phyloP scores from a whole-genome alignment of 1,140 invertebrate species.

The Drosophila takahashii region DNA sequence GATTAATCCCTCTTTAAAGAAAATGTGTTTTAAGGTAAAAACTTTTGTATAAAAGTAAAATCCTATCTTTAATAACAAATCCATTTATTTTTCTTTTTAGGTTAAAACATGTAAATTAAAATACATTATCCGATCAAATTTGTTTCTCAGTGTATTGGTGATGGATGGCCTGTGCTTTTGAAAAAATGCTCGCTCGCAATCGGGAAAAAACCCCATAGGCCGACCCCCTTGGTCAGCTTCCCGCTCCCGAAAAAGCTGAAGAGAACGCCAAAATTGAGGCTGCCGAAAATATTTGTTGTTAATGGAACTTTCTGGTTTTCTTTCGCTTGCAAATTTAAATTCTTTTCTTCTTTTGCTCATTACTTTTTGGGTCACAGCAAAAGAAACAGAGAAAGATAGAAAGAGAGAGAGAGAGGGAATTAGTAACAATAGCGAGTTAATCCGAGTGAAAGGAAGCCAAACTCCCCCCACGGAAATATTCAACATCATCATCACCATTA shows the following conservation, averaged over 20 bases:
- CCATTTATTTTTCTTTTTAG: too few species aligned
- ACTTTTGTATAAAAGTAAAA: too few species aligned
- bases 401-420: conserved; percentile 1
- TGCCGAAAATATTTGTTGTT: conserved; percentile 78
- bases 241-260: conserved; percentile 42
- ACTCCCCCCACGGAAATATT: conserved; percentile 16
- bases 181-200: conserved; percentile 61
- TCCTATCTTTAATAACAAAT: too few species aligned
- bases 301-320: conserved; percentile 80
- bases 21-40: too few species aligned
- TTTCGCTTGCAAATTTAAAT: conserved; percentile 65
- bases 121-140: too few species aligned
- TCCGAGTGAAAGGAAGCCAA: conserved; percentile 41
- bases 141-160: conserved; percentile 36
- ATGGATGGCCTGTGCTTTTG: conserved; percentile 68
- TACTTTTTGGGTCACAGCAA: conserved; percentile 43
- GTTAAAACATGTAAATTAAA: background rate
- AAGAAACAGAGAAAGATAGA: background rate
- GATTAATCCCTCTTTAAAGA: too few species aligned
- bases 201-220: background rate
- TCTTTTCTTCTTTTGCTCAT: conserved; percentile 48
- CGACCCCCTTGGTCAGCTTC: conserved; percentile 22
- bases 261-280: conserved; percentile 58
- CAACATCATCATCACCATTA: conserved; percentile 20
- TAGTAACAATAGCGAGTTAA: conserved; percentile 34